Evolutionary conservation across 2,888 invertebrate species (phyloP).

Genomic region (Chrysina gloriosa): DNA sequence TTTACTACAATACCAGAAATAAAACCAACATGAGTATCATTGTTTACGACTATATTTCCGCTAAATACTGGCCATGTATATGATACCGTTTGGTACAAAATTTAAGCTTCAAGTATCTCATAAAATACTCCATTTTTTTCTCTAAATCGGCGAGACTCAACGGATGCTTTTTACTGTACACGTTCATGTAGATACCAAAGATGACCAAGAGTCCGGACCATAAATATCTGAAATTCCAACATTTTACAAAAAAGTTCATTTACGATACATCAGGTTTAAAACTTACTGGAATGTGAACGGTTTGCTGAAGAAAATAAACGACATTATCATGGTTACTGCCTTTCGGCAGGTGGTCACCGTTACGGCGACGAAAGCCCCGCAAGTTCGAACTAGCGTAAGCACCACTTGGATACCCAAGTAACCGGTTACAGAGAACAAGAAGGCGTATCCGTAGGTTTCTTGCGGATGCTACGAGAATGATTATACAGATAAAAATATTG

Average conservation of each 20-base stretch:
- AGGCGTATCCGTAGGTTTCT: constrained; percentile 85
- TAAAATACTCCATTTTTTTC: constrained; percentile 53
- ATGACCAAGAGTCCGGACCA: constrained; percentile 93
- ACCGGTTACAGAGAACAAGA: constrained; percentile 88
- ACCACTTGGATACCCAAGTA: constrained; percentile 96
- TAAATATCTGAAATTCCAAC: constrained; percentile 75
- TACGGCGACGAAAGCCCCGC: constrained; percentile 93
- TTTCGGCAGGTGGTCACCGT: constrained; percentile 93
- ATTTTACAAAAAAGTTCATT: neutral
- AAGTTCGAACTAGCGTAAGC: constrained; percentile 85
- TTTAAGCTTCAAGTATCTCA: constrained; percentile 65
- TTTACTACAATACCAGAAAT: no score
- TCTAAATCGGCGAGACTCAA: constrained; percentile 58
- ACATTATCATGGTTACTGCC: constrained; percentile 91
- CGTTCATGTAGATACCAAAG: constrained; percentile 92
- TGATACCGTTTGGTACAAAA: constrained; percentile 41
- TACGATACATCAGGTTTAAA: constrained; percentile 24
- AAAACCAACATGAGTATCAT: neutral
- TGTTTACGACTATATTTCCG: constrained; percentile 37
- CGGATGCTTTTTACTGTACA: constrained; percentile 83
- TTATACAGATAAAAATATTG: no score
- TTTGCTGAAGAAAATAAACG: constrained; percentile 93
- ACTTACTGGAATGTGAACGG: constrained; percentile 85
- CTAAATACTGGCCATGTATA: constrained; percentile 40
- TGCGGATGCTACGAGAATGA: constrained; percentile 72